A percentile compares a stretch with the other conserved stretches of the same genome.
These are phyloP conservation scores for Brotula barbata DNA, from an alignment of 2,797 vertebrate genomes.

Conservation along the genomic window DNA sequence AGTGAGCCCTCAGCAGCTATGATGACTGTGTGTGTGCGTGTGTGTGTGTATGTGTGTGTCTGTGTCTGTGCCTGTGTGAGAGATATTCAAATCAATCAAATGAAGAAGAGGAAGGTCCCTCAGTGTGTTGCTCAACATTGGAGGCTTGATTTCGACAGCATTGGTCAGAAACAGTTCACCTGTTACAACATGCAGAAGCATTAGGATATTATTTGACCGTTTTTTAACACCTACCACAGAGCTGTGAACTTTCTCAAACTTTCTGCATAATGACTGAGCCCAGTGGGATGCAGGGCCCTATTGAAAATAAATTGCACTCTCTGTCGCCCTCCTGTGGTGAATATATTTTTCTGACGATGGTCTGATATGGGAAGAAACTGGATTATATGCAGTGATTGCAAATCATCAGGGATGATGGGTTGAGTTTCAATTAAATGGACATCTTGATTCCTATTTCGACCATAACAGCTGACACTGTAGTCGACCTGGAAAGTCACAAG, in stretches of 20 bases:
- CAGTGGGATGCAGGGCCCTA: background rate
- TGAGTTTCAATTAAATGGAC: no score
- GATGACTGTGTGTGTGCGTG: background rate
- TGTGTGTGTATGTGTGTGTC: no score
- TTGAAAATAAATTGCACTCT: conserved; percentile 2
- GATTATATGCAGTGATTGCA: background rate
- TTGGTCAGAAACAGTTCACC: no score
- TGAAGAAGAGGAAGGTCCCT: background rate
- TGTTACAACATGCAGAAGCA: no score
- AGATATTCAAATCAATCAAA: background rate
- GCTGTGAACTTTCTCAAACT: no score
- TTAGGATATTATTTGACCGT: no score
- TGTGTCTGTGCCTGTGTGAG: no score
- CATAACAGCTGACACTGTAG: no score
- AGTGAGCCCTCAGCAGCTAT: background rate
- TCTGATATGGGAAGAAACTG: background rate
- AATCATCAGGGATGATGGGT: no score
- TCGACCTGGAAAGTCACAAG: no score
- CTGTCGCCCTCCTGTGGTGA: conserved; percentile 4
- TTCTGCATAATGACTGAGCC: background rate
- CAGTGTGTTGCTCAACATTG: background rate
- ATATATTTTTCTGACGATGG: background rate
- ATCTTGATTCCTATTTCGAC: no score
- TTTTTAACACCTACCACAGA: no score
- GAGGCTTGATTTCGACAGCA: background rate